Base-by-base conservation (phyloP, 1,140 invertebrate genomes). In the Phortica variegata region DNA sequence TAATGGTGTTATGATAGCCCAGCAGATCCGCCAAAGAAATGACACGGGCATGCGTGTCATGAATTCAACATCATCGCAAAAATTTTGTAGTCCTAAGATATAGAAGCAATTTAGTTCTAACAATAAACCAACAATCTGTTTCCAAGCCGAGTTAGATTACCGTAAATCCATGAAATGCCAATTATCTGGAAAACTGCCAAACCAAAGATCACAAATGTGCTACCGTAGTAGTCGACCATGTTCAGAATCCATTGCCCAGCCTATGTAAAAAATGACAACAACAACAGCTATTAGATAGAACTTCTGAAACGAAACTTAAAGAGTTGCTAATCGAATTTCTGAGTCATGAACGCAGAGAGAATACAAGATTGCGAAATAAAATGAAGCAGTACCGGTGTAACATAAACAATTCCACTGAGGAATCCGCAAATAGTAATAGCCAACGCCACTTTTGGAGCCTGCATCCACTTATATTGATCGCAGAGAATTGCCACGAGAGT, bases 231-330 rank as follows among this genome's bases (percentile, higher is more conserved):
- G 72, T 96, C 92, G 19, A 95, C 85, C 20, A 96, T 75, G 23
- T 84, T 88, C 15, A 96, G 78, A 31, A 95, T 85, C 69, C 87
- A 93, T 65, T 91, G 89, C 0, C 93, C 93, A 44, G 90, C 93
- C 91, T 94, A 61, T 18, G 43, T 47, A 26, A 13, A 17, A 42
- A 2, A 21, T 9, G 31, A 3, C n/a, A 15, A 37, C 40, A 34
- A n/a, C 8, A 26, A 38, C 21, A 23, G 3, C 7, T 33, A 19
- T 1, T 12, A 0, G 3, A 8, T 20, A 15, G 31, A 19, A 43
- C 15, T 51, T 32, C 55, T 77, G n/a, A n/a, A n/a, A n/a, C n/a
- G n/a, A n/a, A n/a, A n/a, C n/a, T n/a, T n/a, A n/a, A n/a, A n/a
- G n/a, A n/a, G n/a, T n/a, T n/a, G n/a, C n/a, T n/a, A n/a, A n/a